Conservation (phyloP, 53 echinoderm and acorn worm species). For the Crossaster papposus region DNA sequence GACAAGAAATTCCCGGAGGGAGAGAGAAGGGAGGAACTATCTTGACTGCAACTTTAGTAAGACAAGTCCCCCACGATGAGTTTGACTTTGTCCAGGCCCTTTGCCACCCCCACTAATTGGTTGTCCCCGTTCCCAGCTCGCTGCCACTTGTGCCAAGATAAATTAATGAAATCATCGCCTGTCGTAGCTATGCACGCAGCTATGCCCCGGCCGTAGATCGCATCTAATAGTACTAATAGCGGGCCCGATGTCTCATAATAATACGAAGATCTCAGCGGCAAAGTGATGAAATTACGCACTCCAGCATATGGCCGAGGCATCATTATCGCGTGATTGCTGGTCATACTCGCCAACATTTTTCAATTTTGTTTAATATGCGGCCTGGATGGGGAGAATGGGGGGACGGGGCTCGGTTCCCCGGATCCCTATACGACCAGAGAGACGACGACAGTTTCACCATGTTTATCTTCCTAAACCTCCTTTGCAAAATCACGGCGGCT, state of each 20-base stretch:
- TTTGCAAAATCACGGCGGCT: conserved; percentile 43
- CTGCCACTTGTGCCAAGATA: conserved; percentile 50
- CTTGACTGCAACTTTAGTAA: conserved; percentile 5
- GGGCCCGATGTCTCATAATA: conserved; percentile 17
- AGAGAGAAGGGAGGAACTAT: background rate
- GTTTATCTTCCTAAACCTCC: conserved; percentile 5
- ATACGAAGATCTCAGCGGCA: conserved; percentile 25
- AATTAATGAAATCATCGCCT: conserved; percentile 60
- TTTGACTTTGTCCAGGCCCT: background rate
- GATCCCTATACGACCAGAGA: conserved; percentile 19
- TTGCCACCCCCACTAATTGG: conserved; percentile 56
- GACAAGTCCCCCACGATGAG: conserved; percentile 4
- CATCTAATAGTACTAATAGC: conserved; percentile 2
- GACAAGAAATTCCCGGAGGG: background rate
- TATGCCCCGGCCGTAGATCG: conserved; percentile 39
- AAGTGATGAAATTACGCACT: conserved; percentile 56
- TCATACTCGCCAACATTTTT: conserved; percentile 46
- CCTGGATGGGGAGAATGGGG: background rate
- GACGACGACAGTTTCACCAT: conserved; percentile 40
- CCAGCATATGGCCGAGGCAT: conserved; percentile 40
- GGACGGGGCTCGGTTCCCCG: background rate
- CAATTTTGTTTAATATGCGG: conserved; percentile 30
- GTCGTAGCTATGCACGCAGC: conserved; percentile 54
- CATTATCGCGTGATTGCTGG: conserved; percentile 56
- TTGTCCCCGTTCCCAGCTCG: conserved; percentile 50